Evolutionary conservation across 2,888 invertebrate genomes (phyloP), one percentile per base, ranked within the genome.

Genomic region (Orchesellides sinensis): DNA sequence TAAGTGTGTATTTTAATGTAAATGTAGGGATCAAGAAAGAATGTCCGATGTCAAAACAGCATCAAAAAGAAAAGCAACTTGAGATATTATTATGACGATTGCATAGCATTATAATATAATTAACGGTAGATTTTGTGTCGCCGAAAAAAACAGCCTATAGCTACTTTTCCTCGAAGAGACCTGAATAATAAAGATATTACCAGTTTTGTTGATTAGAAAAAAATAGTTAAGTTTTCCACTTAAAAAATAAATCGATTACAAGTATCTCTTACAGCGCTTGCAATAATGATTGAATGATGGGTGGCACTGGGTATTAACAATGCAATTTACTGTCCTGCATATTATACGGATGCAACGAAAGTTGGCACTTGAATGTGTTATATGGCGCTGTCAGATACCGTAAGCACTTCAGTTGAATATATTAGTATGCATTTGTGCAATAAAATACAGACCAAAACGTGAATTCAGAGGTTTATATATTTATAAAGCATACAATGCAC

Each of bases 41-140:
- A n/a, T 40, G 40, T 40, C n/a, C n/a, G 40, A 29, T 54, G 10
- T 27, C 32, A 35, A 21, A n/a, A 69, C 17, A 69, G 2, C 2
- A 65, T 5, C 61, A 32, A n/a, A 25, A 25, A 54, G 21, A 54
- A 54, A 14, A 25, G 54, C 65, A 63, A 74, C 65, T 49, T 66
- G 74, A 75, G 63, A 54, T 65, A 54, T 66, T 75, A 75, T 66
- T 65, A 65, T n/a, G n/a, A n/a, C n/a, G n/a, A n/a, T n/a, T n/a
- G n/a, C n/a, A n/a, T n/a, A n/a, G n/a, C n/a, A n/a, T n/a, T n/a
- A n/a, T n/a, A n/a, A n/a, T n/a, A n/a, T 75, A 75, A 75, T 75
- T 75, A 75, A 75, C 52, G 49, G 40, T 52, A 59, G 52, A 75
- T 75, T 35, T 54, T 66, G 74, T 75, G 74, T 75, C 74, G 63